A percentile compares a stretch with the other conserved stretches of the same genome.
Evolutionary conservation across 2,797 vertebrate genomes (phyloP).

Genomic region (Gila robusta): DNA sequence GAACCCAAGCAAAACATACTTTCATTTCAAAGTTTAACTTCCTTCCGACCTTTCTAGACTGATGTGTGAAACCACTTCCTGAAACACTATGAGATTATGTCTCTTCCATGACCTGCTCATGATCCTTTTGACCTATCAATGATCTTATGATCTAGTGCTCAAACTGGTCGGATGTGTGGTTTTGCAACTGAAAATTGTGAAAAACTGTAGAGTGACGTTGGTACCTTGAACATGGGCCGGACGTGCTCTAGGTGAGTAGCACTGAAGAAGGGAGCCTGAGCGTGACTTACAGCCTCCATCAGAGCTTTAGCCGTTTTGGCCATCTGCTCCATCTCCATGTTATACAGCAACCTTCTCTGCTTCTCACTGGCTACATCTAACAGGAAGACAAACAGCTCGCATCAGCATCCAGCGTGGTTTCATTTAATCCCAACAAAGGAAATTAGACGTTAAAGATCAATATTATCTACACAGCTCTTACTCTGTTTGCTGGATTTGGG

Average conservation of each 20-base stretch:
- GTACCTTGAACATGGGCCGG: conserved; percentile 96
- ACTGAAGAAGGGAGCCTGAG: conserved; percentile 94
- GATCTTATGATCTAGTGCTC: background rate
- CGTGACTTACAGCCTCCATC: conserved; percentile 97
- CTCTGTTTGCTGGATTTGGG: conserved; percentile 92
- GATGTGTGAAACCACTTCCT: conserved; percentile 11
- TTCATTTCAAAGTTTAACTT: background rate
- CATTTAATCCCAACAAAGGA: background rate
- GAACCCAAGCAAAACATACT: background rate
- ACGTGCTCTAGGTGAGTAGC: conserved; percentile 96
- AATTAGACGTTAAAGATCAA: background rate
- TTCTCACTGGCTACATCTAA: conserved; percentile 91
- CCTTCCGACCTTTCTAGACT: background rate
- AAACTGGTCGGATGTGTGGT: too few relatives aligned
- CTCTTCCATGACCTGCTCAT: conserved; percentile 7
- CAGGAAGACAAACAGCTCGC: background rate
- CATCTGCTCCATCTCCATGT: conserved; percentile 99
- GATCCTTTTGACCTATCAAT: background rate
- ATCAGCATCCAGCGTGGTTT: background rate
- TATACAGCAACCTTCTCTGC: conserved; percentile 92
- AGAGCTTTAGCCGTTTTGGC: conserved; percentile 96
- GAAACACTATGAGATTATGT: background rate
- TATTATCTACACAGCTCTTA: conserved; percentile 72
- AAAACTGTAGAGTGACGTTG: background rate
- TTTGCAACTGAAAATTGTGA: background rate